Evolutionary conservation across 2,113 vertebrate genomes (phyloP).

Genomic region (Burhinus oedicnemus): DNA sequence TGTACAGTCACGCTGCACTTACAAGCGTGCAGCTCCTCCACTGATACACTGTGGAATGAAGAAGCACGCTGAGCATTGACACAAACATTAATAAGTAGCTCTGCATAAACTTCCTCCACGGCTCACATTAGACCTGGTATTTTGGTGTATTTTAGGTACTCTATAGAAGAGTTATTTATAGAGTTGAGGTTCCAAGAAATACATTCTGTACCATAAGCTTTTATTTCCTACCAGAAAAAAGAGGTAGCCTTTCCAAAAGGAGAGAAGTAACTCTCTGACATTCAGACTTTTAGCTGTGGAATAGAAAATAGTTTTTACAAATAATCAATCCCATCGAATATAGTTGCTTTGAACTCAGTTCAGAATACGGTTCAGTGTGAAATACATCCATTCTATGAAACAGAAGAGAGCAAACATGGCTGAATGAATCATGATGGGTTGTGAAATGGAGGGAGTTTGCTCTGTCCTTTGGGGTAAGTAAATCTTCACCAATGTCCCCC

Average conservation of each 20-base stretch:
- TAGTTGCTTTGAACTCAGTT: not conserved
- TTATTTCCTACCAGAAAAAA: not conserved
- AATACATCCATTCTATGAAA: not conserved
- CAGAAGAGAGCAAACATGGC: not conserved
- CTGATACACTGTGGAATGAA: not conserved
- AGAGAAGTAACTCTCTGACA: not conserved
- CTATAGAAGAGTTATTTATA: not conserved
- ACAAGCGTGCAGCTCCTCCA: not conserved
- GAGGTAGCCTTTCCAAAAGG: not conserved
- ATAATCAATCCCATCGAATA: not conserved
- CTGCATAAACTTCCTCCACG: not conserved
- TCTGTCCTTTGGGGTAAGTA: not conserved
- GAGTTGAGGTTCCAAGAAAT: not conserved
- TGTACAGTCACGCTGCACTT: accelerated
- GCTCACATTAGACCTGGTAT: not conserved
- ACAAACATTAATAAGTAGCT: not conserved
- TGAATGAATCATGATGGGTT: not conserved
- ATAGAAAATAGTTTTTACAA: constrained; percentile 9
- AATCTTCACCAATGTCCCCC: not conserved
- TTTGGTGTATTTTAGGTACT: not conserved
- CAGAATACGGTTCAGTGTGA: not conserved
- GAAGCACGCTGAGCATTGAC: not conserved
- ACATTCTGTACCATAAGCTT: not conserved
- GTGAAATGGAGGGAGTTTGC: not conserved
- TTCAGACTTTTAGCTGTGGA: not conserved